Evolutionary conservation across 2,888 invertebrate species (phyloP).

Genomic region (Ceratothoa steindachneri): DNA sequence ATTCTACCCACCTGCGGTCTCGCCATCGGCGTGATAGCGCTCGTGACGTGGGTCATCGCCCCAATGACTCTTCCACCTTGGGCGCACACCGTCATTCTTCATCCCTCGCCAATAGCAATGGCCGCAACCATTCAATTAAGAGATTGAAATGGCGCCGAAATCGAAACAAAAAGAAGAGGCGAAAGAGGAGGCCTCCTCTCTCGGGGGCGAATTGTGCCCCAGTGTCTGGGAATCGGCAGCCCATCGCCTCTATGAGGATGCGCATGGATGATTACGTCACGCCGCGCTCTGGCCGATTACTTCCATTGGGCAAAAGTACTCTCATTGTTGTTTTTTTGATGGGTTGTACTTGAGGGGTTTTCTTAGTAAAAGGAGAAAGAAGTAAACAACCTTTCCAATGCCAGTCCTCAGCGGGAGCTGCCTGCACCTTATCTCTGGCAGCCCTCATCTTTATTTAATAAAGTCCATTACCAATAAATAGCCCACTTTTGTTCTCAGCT

Average conservation of each 20-base stretch:
- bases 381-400: too few species aligned
- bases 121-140: background rate
- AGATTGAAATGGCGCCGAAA: background rate
- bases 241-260: slow-evolving; percentile 47
- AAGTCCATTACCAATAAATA: too few species aligned
- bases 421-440: too few species aligned
- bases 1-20: background rate
- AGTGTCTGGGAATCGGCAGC: slow-evolving; percentile 32
- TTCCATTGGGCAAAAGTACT: background rate
- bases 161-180: background rate
- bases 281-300: slow-evolving; percentile 30
- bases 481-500: too few species aligned
- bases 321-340: background rate
- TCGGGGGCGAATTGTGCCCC: background rate
- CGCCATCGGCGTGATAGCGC: background rate
- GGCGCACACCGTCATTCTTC: background rate
- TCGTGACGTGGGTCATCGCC: background rate
- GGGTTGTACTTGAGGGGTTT: background rate
- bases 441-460: too few species aligned
- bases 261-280: slow-evolving; percentile 46
- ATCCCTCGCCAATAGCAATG: background rate
- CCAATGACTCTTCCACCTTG: too few species aligned
- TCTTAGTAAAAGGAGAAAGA: too few species aligned
- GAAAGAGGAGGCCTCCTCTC: background rate
- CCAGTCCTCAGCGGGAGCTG: too few species aligned